phyloP scores from a whole-genome alignment of 2,888 invertebrate species.

The Hirtodrosophila trivittata region DNA sequence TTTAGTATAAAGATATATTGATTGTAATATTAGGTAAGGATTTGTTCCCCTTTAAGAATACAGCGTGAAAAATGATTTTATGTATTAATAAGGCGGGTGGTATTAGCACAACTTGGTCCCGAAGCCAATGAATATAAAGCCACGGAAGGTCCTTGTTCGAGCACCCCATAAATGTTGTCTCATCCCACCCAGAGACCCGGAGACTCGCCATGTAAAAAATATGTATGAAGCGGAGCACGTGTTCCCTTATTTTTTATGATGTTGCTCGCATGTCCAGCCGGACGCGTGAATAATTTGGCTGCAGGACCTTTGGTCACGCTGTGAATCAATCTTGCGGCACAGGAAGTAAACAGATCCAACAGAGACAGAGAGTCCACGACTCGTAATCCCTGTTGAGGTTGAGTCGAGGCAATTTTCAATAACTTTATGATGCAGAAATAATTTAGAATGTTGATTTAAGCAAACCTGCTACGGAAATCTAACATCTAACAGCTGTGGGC shows the following conservation, averaged over 20 bases:
- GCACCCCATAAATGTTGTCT: slow-evolving; percentile 20
- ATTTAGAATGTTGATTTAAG: slow-evolving; percentile 56
- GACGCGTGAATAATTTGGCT: slow-evolving; percentile 76
- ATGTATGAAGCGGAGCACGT: slow-evolving; percentile 58
- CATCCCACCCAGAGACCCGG: slow-evolving; percentile 14
- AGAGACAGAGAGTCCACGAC: slow-evolving; percentile 9
- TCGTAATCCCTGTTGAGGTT: slow-evolving; percentile 4
- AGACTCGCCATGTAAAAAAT: neutral
- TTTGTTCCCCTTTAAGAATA: too few relatives aligned
- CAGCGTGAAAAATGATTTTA: too few relatives aligned
- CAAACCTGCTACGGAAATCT: slow-evolving; percentile 45
- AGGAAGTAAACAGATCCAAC: slow-evolving; percentile 65
- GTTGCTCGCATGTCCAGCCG: slow-evolving; percentile 64
- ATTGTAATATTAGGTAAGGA: too few relatives aligned
- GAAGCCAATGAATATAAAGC: slow-evolving; percentile 33
- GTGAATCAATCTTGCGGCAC: slow-evolving; percentile 77
- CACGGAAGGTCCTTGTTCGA: slow-evolving; percentile 28
- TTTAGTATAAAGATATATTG: too few relatives aligned
- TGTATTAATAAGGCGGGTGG: too few relatives aligned
- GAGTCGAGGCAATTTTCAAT: slow-evolving; percentile 58
- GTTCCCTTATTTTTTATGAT: slow-evolving; percentile 57
- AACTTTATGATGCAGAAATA: slow-evolving; percentile 75
- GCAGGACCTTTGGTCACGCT: slow-evolving; percentile 78
- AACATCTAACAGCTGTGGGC: slow-evolving; percentile 36
- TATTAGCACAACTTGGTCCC: slow-evolving; percentile 7